Conservation (phyloP, 2,797 vertebrate species). For the Rachycentron canadum region DNA sequence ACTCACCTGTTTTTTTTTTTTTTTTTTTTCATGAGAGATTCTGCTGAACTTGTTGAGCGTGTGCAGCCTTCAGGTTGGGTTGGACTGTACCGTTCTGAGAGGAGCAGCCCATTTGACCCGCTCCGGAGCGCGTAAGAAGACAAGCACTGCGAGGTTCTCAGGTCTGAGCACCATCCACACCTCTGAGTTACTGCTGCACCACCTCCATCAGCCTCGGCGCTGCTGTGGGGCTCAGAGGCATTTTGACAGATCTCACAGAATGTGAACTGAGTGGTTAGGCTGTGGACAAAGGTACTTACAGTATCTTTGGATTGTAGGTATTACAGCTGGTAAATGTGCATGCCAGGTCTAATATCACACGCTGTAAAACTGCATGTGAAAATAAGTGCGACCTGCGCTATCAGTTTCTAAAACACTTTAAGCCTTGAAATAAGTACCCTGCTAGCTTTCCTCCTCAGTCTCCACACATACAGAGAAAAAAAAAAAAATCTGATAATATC, state of each 20-base stretch:
- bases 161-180: not conserved
- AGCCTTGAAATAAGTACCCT: not conserved
- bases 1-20: too few relatives aligned
- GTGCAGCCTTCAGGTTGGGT: not conserved
- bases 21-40: too few relatives aligned
- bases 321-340: not conserved
- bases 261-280: not conserved
- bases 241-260: conserved; percentile 1
- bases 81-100: not conserved
- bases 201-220: not conserved
- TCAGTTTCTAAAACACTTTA: not conserved
- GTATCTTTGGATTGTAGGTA: not conserved
- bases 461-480: too few relatives aligned
- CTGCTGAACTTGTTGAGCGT: not conserved
- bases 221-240: not conserved
- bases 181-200: not conserved
- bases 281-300: not conserved
- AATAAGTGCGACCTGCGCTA: not conserved
- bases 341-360: not conserved
- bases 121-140: not conserved
- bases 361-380: not conserved
- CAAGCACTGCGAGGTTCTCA: not conserved
- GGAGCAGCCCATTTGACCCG: not conserved
- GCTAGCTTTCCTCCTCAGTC: not conserved
- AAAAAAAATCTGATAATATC: not conserved